phyloP scores from a whole-genome alignment of 2,113 vertebrate genomes.

The Acrocephalus arundinaceus region DNA sequence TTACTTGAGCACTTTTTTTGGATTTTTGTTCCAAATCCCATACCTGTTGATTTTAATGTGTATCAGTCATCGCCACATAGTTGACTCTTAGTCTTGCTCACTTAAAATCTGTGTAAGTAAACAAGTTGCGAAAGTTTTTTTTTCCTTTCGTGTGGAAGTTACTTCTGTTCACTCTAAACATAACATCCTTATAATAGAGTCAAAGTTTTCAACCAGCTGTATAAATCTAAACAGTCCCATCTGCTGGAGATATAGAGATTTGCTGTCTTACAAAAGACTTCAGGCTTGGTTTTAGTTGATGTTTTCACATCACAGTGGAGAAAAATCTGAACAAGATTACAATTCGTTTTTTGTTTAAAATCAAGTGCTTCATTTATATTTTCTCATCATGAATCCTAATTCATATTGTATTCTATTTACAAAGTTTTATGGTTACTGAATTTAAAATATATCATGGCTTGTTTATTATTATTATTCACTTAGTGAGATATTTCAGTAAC shows the following conservation, averaged over 20 bases:
- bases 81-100: background rate
- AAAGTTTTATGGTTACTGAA: background rate
- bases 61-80: background rate
- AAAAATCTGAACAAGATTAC: background rate
- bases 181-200: background rate
- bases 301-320: background rate
- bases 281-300: background rate
- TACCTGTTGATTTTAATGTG: background rate
- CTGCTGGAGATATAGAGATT: slow-evolving; percentile 43
- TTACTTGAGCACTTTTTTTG: background rate
- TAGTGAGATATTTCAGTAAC: background rate
- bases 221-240: slow-evolving; percentile 53
- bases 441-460: background rate
- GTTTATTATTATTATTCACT: background rate
- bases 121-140: background rate
- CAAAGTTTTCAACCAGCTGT: background rate
- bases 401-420: background rate
- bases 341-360: background rate
- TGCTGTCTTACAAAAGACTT: background rate
- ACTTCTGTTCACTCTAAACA: background rate
- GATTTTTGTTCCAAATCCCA: background rate
- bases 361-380: background rate
- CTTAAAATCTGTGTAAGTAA: background rate
- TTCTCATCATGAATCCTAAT: background rate
- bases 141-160: background rate